Evolutionary conservation across 2,113 vertebrate species (phyloP), one percentile per base, ranked within the genome.

Genomic region (Caloenas nicobarica): DNA sequence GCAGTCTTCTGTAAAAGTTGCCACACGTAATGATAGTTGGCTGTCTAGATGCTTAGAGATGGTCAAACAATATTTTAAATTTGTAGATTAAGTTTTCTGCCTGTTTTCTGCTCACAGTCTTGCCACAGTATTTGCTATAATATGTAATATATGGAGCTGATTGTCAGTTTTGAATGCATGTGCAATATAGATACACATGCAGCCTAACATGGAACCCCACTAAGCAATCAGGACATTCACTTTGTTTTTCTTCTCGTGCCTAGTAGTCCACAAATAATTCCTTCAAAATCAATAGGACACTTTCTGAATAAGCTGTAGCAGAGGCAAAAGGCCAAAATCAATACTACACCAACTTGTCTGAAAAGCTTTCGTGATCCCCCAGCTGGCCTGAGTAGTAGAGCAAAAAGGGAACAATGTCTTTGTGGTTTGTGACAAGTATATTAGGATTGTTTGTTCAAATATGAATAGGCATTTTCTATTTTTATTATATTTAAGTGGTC

Each of bases 231-330:
- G 68, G 85, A 81, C 42, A n/a, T 56, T 44, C 51, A 31, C 26
- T 90, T 94, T 91, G 71, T 86, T 96, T 94, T 91, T 42, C n/a
- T 95, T 89, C n/a, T 81, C 31, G 5, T 86, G 90, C 53, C 79
- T 81, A 78, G 72, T 76, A 90, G 86, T 56, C 85, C 24, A 50
- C 56, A 74, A 94, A 92, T 95, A 96, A 94, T 93, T 94, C 46
- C 24, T 53, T 86, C 64, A 51, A 66, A 96, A 96, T 97, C 94
- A 93, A 95, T 96, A 91, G 76, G 88, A 83, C 90, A 64, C 64
- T 88, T 91, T 89, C 61, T 72, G 72, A 71, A 93, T 82, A 91
- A 96, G 50, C 86, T 81, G 65, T 73, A 95, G 70, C 53, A 69
- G 86, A 74, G 42, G 70, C 83, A 81, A 21, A 83, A 76, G 28